Conservation (phyloP, 2,113 vertebrate species). For the Saguinus midas region DNA sequence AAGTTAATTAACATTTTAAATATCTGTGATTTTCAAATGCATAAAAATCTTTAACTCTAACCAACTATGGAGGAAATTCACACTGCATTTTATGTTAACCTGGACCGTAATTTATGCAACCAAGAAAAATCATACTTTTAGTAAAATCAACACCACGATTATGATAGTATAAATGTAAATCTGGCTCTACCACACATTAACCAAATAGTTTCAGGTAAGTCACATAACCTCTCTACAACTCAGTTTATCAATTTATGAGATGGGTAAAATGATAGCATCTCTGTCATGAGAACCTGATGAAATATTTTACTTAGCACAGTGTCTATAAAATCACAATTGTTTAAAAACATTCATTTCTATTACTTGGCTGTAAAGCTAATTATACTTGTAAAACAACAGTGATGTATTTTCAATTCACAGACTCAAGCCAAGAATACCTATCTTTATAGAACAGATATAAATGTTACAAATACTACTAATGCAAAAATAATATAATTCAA, state of each 20-base stretch:
- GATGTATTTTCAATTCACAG: background rate
- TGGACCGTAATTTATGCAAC: background rate
- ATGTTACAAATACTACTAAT: background rate
- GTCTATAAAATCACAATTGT: background rate
- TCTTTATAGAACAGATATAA: background rate
- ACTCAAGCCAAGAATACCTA: background rate
- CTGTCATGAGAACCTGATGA: background rate
- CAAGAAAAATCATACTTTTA: background rate
- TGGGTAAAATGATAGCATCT: background rate
- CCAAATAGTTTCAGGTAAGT: background rate
- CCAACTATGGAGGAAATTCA: background rate
- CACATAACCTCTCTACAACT: background rate
- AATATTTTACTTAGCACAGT: background rate
- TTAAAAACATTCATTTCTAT: background rate
- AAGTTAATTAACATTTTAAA: conserved; percentile 15
- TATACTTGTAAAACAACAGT: background rate
- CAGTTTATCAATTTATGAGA: background rate
- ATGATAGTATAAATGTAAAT: background rate
- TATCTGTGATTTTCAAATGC: conserved; percentile 9
- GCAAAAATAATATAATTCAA: background rate
- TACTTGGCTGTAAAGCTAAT: background rate
- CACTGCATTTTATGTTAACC: background rate
- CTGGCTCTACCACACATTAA: background rate
- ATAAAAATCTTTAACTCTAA: background rate
- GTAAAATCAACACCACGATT: background rate